phyloP scores from a whole-genome alignment of 2,113 vertebrate species.

The Tichodroma muraria region DNA sequence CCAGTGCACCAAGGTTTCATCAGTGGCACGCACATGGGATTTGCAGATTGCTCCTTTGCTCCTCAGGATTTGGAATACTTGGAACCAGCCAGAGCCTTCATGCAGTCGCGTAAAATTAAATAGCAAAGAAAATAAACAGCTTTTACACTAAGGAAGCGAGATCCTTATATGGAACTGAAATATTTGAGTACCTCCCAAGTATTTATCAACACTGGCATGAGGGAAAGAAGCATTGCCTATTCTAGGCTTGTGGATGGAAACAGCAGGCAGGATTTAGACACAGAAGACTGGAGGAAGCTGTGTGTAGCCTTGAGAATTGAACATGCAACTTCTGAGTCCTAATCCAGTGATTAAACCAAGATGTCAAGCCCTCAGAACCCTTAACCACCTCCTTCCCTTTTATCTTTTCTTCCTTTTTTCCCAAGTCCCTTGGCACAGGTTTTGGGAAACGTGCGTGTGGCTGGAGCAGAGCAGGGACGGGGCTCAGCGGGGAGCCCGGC shows the following conservation, averaged over 20 bases:
- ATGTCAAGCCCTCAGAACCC: not conserved
- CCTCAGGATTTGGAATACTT: not conserved
- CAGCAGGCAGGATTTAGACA: not conserved
- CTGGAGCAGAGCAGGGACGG: not conserved
- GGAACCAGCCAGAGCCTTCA: not conserved
- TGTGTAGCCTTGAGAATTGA: not conserved
- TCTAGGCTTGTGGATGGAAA: conserved; percentile 4
- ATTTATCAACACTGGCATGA: conserved; percentile 2
- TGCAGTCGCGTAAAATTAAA: not conserved
- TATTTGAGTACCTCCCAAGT: conserved; percentile 13
- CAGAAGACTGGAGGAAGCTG: not conserved
- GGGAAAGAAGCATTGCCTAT: conserved; percentile 9
- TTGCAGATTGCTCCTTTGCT: not conserved
- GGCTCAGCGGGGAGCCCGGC: not conserved
- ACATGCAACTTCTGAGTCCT: not conserved
- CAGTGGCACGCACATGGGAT: not conserved
- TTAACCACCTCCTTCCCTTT: not conserved
- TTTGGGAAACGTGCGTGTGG: not conserved
- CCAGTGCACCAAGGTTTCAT: not conserved
- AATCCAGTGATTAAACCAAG: not conserved
- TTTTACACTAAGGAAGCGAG: conserved; percentile 6
- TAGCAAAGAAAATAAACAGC: conserved; percentile 37
- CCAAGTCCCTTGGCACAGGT: not conserved
- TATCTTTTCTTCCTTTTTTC: not conserved
- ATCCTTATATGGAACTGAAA: conserved; percentile 16